A percentile compares a stretch with the other conserved stretches of the same genome.
Conservation (phyloP, 2,888 invertebrate species). For the Harpalus rufipes region DNA sequence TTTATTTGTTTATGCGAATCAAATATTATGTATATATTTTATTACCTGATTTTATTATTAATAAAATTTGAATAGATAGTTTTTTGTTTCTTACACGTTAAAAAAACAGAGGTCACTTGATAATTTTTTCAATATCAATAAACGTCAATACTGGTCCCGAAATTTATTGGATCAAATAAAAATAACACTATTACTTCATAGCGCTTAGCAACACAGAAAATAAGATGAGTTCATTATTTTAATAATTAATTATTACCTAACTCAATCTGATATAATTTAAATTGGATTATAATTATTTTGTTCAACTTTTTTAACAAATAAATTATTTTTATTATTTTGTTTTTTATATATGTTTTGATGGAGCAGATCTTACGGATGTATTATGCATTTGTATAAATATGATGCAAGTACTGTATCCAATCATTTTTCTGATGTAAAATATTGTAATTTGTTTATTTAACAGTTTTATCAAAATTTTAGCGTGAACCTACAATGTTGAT, state of each 20-base stretch:
- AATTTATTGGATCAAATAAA: slow-evolving; percentile 61
- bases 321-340: too few species aligned
- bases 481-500: too few species aligned
- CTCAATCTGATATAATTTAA: neutral
- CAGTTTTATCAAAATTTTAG: too few species aligned
- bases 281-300: too few species aligned
- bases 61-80: slow-evolving; percentile 43
- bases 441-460: too few species aligned
- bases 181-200: slow-evolving; percentile 56
- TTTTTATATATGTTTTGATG: too few species aligned
- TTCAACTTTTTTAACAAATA: too few species aligned
- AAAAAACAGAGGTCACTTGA: slow-evolving; percentile 59
- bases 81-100: slow-evolving; percentile 54
- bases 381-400: too few species aligned
- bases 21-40: slow-evolving; percentile 45
- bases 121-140: slow-evolving; percentile 66
- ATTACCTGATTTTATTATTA: slow-evolving; percentile 61
- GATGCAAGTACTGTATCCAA: too few species aligned
- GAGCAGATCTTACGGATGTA: too few species aligned
- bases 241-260: neutral
- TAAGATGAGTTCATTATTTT: neutral
- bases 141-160: slow-evolving; percentile 51
- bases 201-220: slow-evolving; percentile 51
- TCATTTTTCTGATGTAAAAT: too few species aligned
- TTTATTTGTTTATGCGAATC: slow-evolving; percentile 17